phyloP scores from a whole-genome alignment of 2,888 invertebrate genomes.

The Plagodis dolabraria region DNA sequence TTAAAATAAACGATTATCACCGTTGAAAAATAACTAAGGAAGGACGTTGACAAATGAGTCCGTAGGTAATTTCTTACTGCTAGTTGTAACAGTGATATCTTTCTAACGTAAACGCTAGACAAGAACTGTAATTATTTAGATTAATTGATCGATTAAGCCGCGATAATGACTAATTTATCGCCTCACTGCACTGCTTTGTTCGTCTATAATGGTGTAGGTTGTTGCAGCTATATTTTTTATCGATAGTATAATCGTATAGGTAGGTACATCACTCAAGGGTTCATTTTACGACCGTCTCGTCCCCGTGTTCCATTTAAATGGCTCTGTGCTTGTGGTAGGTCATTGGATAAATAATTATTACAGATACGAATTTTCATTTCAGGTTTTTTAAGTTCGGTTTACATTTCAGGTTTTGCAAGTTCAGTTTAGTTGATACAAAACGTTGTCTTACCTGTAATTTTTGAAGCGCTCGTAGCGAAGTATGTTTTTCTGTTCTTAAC shows the following conservation, averaged over 20 bases:
- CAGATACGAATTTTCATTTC: constrained; percentile 20
- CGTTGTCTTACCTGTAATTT: constrained; percentile 9
- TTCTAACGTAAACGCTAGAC: background rate
- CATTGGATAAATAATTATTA: constrained; percentile 55
- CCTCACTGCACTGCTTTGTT: background rate
- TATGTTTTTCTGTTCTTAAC: too few relatives aligned
- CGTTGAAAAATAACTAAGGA: too few relatives aligned
- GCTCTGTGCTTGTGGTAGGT: constrained; percentile 78
- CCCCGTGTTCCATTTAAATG: constrained; percentile 77
- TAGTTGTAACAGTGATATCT: background rate
- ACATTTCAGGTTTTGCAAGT: constrained; percentile 13
- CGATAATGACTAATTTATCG: constrained; percentile 1
- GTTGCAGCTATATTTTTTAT: constrained; percentile 9
- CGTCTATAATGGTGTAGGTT: background rate
- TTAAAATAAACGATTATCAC: too few relatives aligned
- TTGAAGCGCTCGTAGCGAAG: too few relatives aligned
- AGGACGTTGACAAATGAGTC: too few relatives aligned
- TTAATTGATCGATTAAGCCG: background rate
- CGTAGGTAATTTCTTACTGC: too few relatives aligned
- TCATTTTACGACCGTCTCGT: constrained; percentile 77
- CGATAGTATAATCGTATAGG: constrained; percentile 23
- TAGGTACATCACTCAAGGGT: constrained; percentile 57
- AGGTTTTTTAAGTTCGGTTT: constrained; percentile 4
- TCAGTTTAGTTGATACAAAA: constrained; percentile 4
- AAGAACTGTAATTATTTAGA: constrained; percentile 1